Base-by-base conservation (phyloP, 2,797 vertebrate species). In the Cyclopterus lumpus region DNA sequence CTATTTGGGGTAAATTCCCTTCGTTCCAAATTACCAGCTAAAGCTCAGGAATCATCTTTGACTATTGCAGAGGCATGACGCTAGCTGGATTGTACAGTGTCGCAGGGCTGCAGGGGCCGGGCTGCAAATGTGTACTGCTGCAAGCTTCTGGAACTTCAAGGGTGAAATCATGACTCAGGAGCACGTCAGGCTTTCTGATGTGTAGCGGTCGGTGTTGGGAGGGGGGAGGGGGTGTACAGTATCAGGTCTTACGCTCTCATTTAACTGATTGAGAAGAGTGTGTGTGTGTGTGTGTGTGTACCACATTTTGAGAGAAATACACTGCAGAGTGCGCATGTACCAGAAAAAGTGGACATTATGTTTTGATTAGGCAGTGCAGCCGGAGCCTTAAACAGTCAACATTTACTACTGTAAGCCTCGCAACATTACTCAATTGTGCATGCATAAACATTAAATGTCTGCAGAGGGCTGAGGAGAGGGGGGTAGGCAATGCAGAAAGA, bases 1-100 rank as follows among this genome's bases (percentile, higher is more conserved):
- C 91, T 90, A 92, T 91, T 93, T 93, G 89, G 88, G 89, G 89
- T 89, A 90, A 91, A 90, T 86, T 90, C 86, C 88, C 85, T 90
- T 92, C 89, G 26, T 89, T 89, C 84, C 77, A 89, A 88, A 92
- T 93, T 89, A 91, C 82, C 79, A 74, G 42, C 81, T 72, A 55
- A 58, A 84, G 75, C 82, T 86, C 70, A 55, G 82, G 73, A 89
- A 90, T 86, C 69, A 48, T 83, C 80, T 88, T 63, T 86, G 90
- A 91, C 90, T 88, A 75, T 80, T 76, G 88, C 88, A 83, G 82
- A 78, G 86, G 85, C 83, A 88, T 84, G 84, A 85, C 79, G 66
- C 77, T 73, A 40, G 81, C 89, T 90, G 85, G 83, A 73, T 75
- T 76, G 75, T 89, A 87, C 86, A 87, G 77, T 86, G 83, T 88